phyloP scores from a whole-genome alignment of 2,797 vertebrate species.

The Hydrocynus forskahlii region DNA sequence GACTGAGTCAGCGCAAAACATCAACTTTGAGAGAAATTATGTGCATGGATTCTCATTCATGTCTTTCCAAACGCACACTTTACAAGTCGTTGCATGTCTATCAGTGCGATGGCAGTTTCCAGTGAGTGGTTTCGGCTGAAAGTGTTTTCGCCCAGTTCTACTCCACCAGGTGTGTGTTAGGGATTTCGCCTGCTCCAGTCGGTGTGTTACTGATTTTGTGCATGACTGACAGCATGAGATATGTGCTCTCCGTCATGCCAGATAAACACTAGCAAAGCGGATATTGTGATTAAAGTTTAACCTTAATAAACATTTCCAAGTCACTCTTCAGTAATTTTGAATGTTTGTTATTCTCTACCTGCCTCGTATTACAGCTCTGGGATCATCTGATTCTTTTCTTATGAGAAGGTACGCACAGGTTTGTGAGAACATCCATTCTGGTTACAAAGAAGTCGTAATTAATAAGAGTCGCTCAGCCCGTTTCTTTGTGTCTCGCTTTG shows the following conservation, averaged over 20 bases:
- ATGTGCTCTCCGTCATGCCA: not conserved
- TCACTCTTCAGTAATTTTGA: slow-evolving; percentile 10
- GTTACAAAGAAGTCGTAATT: not conserved
- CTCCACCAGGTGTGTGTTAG: not conserved
- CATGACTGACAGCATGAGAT: not conserved
- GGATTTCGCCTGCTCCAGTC: not conserved
- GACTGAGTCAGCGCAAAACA: slow-evolving; percentile 18
- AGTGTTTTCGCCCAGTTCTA: not conserved
- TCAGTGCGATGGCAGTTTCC: slow-evolving; percentile 18
- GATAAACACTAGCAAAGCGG: slow-evolving; percentile 12
- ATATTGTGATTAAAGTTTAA: slow-evolving; percentile 31
- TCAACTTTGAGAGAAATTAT: not conserved
- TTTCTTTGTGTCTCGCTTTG: not conserved
- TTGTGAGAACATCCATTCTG: not conserved
- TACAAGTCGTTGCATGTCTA: slow-evolving; percentile 41
- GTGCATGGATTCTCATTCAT: slow-evolving; percentile 14
- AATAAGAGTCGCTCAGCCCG: not conserved
- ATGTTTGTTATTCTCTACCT: not conserved
- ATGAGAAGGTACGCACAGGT: not conserved
- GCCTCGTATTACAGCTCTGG: not conserved
- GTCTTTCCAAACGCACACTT: slow-evolving; percentile 7
- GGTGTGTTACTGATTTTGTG: not conserved
- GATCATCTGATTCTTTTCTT: slow-evolving; percentile 2
- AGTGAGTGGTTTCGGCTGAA: slow-evolving; percentile 16
- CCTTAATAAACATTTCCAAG: slow-evolving; percentile 14